Base-by-base conservation (phyloP, 2,797 vertebrate species). In the Decapterus maruadsi region DNA sequence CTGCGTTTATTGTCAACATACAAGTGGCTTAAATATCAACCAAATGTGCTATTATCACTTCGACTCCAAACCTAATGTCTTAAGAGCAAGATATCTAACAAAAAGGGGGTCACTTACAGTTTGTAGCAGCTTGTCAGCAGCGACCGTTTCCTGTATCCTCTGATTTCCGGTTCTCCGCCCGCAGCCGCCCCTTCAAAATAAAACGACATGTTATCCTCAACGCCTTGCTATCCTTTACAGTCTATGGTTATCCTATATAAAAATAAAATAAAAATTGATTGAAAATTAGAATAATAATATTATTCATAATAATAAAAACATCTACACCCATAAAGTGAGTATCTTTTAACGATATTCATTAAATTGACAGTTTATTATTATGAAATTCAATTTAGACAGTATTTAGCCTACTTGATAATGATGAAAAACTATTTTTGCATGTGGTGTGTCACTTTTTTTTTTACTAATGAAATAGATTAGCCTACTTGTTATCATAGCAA, bases 101-200 rank as follows among this genome's bases (percentile, higher is more conserved):
- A 71, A 4, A 79, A 80, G 69, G 74, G 0, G 8, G 22, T 0
- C 65, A 90, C 91, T 92, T 84, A 94, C 91, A 58, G 56, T 56
- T 72, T 11, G 13, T 57, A 72, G 19, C 40, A 0, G 50, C 16
- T 29, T n/a, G 43, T 42, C 45, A 43, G 45, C 74, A 62, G 65
- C 26, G 11, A 6, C 13, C 17, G 34, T 50, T 89, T 91, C 91
- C 90, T 78, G 82, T 78, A 20, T 81, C 67, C 34, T 1, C 57
- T 36, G n/a, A 61, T 46, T 83, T 88, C 85, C 85, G 85, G 68
- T 3, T 42, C 60, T 58, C 26, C 7, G 43, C 11, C 57, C 16
- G 31, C 31, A 4, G 10, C 16, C 8, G 0, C 10, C 6, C 68
- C 68, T 92, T 91, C 89, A 90, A 34, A 91, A 88, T 90, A 91